Base-by-base conservation (phyloP, 1,140 invertebrate genomes). In the Bombus balteatus region DNA sequence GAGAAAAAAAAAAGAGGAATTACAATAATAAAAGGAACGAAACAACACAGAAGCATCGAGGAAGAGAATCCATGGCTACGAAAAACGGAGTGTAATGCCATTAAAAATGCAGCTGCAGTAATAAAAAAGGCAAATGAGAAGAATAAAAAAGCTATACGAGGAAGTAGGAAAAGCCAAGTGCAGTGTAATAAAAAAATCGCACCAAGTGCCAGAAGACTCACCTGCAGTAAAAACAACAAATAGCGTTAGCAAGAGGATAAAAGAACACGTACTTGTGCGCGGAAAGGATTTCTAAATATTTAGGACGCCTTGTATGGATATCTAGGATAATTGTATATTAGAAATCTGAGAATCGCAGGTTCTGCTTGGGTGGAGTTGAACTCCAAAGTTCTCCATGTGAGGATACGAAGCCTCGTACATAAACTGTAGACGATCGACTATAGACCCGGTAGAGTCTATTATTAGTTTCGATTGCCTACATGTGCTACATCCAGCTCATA, bases 381-480 rank as follows among this genome's bases (percentile, higher is more conserved):
- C 59, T 62, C 59, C 59, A 62, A 62, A 62, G 59, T 62, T 62
- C 28, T n/a, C 28, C 59, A 13, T 62, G 3, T 62, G 28, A 62
- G 28, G 59, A 62, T 62, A n/a, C 28, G 28, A 62, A 62, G 65
- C n/a, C n/a, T 8, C 32, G 65, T 66, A 66, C 65, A 66, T 32
- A 32, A 18, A 66, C 13, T 66, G 32, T 32, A 66, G 65, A 66
- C 59, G 59, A 62, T 66, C 65, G 65, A 32, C 65, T 32, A 32
- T 32, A 66, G n/a, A 66, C 15, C 65, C n/a, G 6, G 65, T 66
- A 32, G 5, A 59, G 28, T 65, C 78, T 80, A 70, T 70, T 70
- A 80, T 80, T 80, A 80, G 78, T 47, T 76, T 76, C 62, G 62
- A 62, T 65, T 43, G n/a, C 39, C 76, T 34, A 37, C 74, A 13